Base-by-base conservation (phyloP, 2,888 invertebrate species). In the Lypha dubia region DNA sequence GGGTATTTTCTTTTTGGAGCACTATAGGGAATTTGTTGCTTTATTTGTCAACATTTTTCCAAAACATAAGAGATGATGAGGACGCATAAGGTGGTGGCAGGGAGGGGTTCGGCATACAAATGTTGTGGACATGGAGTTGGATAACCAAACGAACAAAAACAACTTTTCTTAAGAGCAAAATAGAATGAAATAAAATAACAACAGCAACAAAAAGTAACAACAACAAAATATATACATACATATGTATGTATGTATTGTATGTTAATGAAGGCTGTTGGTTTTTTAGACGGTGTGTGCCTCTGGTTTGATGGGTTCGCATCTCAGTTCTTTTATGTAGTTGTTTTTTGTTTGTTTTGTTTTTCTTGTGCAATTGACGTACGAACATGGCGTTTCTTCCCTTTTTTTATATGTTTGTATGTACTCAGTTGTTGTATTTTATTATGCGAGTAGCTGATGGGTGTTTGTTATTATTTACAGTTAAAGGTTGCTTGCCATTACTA, bases 211-310 rank as follows among this genome's bases (percentile, higher is more conserved):
- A 3, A 44, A 71, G 49, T 13, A 67, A 38, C 17, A 82, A 60
- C 60, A 51, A 17, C 62, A 51, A 70, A 63, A 63, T 11, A 75
- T 15, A 6, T 24, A 84, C 73, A n/a, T n/a, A n/a, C n/a, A n/a
- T n/a, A n/a, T 77, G 65, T 76, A 28, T 76, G 67, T 70, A 75
- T 84, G 84, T 74, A 68, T 4, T 76, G 67, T 70, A 75, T 84
- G 84, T 74, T 84, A 81, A 84, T 84, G 84, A 84, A 77, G 81
- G 77, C 81, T 77, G 84, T 80, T 77, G 60, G 32, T 22, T 56
- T 22, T n/a, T 28, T 28, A 41, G 35, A 5, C 28, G 2, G 46
- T 32, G 53, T 20, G 41, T 75, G 46, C 15, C 11, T 17, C 65
- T 7, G 2, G n/a, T n/a, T 41, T 49, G 46, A 28, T 53, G 60